A percentile compares a stretch with the other conserved stretches of the same genome.
Conservation (phyloP, 2,797 vertebrate genomes). For the Centroberyx gerrardi region DNA sequence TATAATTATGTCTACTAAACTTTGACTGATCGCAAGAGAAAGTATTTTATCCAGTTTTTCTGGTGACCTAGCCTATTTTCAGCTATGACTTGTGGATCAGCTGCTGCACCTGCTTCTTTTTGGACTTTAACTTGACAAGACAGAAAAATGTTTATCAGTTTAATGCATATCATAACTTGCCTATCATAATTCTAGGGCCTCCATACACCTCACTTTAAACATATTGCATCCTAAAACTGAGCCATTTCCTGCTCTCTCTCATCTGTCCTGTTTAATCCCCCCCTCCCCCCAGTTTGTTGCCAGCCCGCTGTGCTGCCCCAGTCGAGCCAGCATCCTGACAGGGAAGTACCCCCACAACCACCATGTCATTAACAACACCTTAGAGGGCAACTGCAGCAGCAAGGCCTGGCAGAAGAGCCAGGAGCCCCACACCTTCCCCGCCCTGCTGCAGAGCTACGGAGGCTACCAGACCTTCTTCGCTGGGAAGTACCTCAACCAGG, state of each 20-base stretch:
- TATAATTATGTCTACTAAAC: not conserved
- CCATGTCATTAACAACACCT: slow-evolving; percentile 96
- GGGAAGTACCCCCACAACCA: slow-evolving; percentile 99
- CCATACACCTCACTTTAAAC: no score
- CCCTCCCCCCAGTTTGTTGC: slow-evolving; percentile 89
- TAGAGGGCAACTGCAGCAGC: slow-evolving; percentile 98
- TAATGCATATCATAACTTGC: not conserved
- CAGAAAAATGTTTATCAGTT: no score
- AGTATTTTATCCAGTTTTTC: not conserved
- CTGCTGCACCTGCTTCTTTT: not conserved
- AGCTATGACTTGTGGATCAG: not conserved
- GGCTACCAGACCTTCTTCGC: slow-evolving; percentile 98
- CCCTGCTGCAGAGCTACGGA: slow-evolving; percentile 85
- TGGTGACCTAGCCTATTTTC: not conserved
- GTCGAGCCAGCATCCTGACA: slow-evolving; percentile 96
- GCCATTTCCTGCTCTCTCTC: not conserved
- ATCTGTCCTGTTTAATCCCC: not conserved
- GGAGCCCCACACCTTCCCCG: slow-evolving; percentile 92
- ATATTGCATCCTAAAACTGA: not conserved
- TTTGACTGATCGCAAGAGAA: not conserved
- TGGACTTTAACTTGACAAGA: not conserved
- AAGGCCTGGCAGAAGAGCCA: slow-evolving; percentile 95
- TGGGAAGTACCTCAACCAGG: slow-evolving; percentile 98
- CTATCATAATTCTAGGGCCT: no score
- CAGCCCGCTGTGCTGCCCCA: slow-evolving; percentile 97